Conservation (phyloP, 2,888 invertebrate genomes). For the Troilus luridus region DNA sequence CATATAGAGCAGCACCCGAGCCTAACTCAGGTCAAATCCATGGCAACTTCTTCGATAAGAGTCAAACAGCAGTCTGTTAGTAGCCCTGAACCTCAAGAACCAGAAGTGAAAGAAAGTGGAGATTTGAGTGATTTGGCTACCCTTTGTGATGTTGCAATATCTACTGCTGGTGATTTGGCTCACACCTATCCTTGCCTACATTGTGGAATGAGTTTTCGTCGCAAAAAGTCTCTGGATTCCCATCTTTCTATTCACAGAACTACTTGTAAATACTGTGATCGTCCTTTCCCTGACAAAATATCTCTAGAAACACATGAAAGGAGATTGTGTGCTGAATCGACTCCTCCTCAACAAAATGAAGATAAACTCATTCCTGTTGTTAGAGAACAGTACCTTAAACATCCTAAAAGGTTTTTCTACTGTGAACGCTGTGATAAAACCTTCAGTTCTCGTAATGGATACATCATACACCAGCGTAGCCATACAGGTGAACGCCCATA, state of each 20-base stretch:
- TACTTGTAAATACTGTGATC: conserved; percentile 63
- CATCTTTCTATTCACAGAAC: conserved; percentile 63
- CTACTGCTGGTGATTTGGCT: conserved; percentile 64
- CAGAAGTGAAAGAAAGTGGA: conserved; percentile 59
- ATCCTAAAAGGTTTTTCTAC: conserved; percentile 64
- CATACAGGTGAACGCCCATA: conserved; percentile 65
- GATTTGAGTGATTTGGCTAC: conserved; percentile 65
- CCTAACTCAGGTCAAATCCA: conserved; percentile 62
- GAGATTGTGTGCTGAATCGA: conserved; percentile 55
- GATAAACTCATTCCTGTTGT: background rate
- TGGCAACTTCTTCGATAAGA: conserved; percentile 63
- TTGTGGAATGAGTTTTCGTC: conserved; percentile 64
- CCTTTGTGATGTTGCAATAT: conserved; percentile 65
- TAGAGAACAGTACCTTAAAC: conserved; percentile 50
- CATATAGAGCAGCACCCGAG: conserved; percentile 64
- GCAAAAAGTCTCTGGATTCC: conserved; percentile 63
- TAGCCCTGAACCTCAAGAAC: conserved; percentile 58
- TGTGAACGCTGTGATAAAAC: conserved; percentile 65
- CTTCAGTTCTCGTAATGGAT: conserved; percentile 68
- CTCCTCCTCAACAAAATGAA: conserved; percentile 50
- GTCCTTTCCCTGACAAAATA: conserved; percentile 62
- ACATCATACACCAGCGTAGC: conserved; percentile 65
- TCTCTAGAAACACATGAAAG: conserved; percentile 63
- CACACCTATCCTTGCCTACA: conserved; percentile 63
- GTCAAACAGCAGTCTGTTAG: conserved; percentile 55